Evolutionary conservation across 2,113 vertebrate species (phyloP).

Genomic region (Microtus pennsylvanicus): DNA sequence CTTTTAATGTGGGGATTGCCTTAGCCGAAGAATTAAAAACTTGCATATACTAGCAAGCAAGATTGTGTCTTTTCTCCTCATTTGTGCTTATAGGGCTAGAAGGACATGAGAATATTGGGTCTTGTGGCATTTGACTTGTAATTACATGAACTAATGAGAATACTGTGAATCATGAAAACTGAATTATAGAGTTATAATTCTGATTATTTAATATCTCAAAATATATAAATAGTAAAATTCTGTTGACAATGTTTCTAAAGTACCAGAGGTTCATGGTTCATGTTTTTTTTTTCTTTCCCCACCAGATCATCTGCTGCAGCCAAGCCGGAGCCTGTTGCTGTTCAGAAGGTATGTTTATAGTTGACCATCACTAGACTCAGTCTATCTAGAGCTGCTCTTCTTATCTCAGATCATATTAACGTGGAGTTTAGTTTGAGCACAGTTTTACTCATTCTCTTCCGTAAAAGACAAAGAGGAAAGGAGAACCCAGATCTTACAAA

Average conservation of each 20-base stretch:
- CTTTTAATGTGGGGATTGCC: not conserved
- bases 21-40: constrained; percentile 37
- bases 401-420: constrained; percentile 52
- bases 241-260: not conserved
- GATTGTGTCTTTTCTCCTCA: not conserved
- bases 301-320: constrained; percentile 88
- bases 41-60: not conserved
- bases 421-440: constrained; percentile 51
- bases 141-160: constrained; percentile 6
- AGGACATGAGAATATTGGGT: not conserved
- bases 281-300: not conserved
- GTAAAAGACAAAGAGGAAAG: constrained; percentile 7
- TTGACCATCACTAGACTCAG: not conserved
- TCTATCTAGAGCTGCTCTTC: constrained; percentile 29
- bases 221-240: not conserved
- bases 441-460: constrained; percentile 40
- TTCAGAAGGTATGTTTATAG: constrained; percentile 90
- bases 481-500: not conserved
- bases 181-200: constrained; percentile 20
- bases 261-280: not conserved
- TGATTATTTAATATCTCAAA: constrained; percentile 31
- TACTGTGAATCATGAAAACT: not conserved
- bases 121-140: constrained; percentile 1
- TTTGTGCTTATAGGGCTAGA: not conserved
- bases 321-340: constrained; percentile 89